These are phyloP conservation scores for Etheostoma perlongum DNA, from an alignment of 2,797 vertebrate species.

Conservation along the genomic window DNA sequence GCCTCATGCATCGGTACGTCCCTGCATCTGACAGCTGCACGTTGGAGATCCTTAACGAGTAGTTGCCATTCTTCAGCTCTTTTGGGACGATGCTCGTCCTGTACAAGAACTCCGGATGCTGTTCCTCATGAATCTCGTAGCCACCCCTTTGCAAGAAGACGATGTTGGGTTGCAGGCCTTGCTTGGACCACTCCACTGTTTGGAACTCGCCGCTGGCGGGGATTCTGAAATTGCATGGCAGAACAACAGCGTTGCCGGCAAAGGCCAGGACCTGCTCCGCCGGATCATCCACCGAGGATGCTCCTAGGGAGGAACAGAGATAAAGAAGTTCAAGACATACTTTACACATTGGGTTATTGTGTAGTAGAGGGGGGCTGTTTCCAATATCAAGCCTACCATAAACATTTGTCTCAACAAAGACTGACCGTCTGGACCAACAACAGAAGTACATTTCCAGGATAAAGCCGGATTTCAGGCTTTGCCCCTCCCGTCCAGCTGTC, in stretches of 20 bases:
- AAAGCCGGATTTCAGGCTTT: no score
- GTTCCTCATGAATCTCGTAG: slow-evolving; percentile 36
- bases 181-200: slow-evolving; percentile 58
- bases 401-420: no score
- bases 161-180: not conserved
- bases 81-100: slow-evolving; percentile 22
- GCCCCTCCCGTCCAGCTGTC: no score
- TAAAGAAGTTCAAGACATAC: not conserved
- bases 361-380: not conserved
- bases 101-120: slow-evolving; percentile 38
- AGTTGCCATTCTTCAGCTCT: slow-evolving; percentile 18
- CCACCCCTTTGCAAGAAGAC: slow-evolving; percentile 46
- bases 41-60: slow-evolving; percentile 47
- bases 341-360: not conserved
- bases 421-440: no score
- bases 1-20: not conserved
- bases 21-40: slow-evolving; percentile 46
- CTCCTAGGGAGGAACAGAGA: slow-evolving; percentile 10
- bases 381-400: no score
- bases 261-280: not conserved
- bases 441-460: no score
- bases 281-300: accelerated
- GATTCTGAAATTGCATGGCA: slow-evolving; percentile 33
- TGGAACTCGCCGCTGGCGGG: not conserved
- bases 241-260: not conserved